Conservation (phyloP, 2,113 vertebrate genomes). For the Pogona vitticeps region DNA sequence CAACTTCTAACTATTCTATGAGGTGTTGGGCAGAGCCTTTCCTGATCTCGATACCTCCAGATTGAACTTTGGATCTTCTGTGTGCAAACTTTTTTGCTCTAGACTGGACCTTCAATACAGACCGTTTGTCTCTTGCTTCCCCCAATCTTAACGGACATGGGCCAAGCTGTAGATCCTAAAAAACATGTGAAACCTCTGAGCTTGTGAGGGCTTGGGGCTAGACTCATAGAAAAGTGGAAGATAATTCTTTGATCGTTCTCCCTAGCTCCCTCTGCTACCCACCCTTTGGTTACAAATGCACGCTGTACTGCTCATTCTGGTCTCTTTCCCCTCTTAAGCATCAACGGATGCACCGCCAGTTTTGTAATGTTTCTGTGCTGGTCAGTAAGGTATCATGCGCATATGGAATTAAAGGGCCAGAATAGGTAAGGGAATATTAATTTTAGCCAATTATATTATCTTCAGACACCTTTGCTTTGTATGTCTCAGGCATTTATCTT, state of each 20-base stretch:
- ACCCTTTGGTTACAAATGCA: conserved; percentile 29
- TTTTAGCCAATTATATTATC: not conserved
- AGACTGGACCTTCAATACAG: not conserved
- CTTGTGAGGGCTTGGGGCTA: conserved; percentile 31
- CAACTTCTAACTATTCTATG: not conserved
- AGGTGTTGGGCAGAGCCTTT: not conserved
- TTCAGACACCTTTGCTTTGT: too few relatives aligned
- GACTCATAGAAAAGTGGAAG: conserved; percentile 54
- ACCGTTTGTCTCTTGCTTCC: not conserved
- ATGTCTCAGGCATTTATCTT: not conserved
- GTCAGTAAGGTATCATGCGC: not conserved
- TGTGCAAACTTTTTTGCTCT: not conserved
- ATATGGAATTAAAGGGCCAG: not conserved
- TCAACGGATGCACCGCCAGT: not conserved
- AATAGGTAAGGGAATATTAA: not conserved
- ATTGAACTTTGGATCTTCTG: not conserved
- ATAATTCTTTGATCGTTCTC: conserved; percentile 64
- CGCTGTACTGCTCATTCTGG: too few relatives aligned
- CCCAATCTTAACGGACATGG: conserved; percentile 48
- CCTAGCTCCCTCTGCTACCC: conserved; percentile 25
- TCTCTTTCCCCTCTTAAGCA: conserved; percentile 44
- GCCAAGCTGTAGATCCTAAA: conserved; percentile 55
- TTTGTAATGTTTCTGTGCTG: not conserved
- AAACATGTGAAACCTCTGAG: conserved; percentile 36
- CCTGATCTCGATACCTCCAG: not conserved